Evolutionary conservation across 2,113 vertebrate genomes (phyloP).

Genomic region (Todiramphus chloris): DNA sequence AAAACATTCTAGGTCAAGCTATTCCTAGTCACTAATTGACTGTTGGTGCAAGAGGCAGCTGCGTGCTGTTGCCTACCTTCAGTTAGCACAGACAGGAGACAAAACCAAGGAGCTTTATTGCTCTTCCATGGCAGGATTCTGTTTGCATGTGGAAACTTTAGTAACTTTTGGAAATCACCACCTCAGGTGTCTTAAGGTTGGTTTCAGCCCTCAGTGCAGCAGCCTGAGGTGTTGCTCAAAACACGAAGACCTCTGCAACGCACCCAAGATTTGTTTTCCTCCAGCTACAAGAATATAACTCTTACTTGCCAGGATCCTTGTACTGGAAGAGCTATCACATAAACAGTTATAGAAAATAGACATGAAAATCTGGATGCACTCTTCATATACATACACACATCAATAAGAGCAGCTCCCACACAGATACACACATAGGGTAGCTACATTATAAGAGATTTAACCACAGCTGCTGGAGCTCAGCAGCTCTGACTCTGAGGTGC

Average conservation of each 20-base stretch:
- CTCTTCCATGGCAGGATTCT: background rate
- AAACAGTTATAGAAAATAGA: background rate
- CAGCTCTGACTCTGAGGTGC: background rate
- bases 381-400: background rate
- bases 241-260: rapidly evolving
- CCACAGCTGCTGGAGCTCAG: background rate
- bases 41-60: background rate
- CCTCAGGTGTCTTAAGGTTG: background rate
- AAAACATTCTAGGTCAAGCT: background rate
- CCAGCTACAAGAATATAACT: background rate
- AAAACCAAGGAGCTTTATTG: background rate
- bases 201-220: background rate
- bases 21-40: background rate
- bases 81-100: background rate
- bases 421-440: rapidly evolving
- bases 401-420: background rate
- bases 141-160: background rate
- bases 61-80: background rate
- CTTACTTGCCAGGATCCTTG: background rate
- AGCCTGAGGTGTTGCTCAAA: background rate
- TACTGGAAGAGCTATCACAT: background rate
- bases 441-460: background rate
- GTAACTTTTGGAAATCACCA: background rate
- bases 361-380: background rate
- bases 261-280: background rate